A percentile compares a stretch with the other conserved stretches of the same genome.
Evolutionary conservation across 2,888 invertebrate genomes (phyloP).

Genomic region (Temnothorax unifasciatus): DNA sequence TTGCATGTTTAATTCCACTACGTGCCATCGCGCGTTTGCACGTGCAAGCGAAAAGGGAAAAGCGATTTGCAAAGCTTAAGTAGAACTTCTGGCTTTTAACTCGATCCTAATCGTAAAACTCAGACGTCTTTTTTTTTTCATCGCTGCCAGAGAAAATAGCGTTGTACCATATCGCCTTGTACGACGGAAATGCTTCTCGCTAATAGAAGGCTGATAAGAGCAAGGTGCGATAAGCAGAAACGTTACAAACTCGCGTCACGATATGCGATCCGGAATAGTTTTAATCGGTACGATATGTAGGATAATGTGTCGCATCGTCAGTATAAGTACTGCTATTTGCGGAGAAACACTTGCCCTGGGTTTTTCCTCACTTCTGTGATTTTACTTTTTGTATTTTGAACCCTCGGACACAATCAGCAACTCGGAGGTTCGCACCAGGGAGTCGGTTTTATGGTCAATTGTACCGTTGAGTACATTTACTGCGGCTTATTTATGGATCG

Average conservation of each 20-base stretch:
- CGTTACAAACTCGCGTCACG: background rate
- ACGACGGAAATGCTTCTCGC: background rate
- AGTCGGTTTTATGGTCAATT: slow-evolving; percentile 49
- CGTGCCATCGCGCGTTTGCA: background rate
- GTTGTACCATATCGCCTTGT: background rate
- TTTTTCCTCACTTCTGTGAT: background rate
- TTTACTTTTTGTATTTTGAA: background rate
- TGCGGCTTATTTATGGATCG: slow-evolving; percentile 25
- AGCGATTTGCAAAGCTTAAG: background rate
- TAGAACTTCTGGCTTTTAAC: background rate
- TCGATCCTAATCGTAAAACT: background rate
- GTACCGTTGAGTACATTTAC: slow-evolving; percentile 31
- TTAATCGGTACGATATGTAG: background rate
- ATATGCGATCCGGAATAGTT: background rate
- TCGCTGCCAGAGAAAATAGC: background rate
- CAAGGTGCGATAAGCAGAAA: background rate
- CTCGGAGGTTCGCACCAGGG: slow-evolving; percentile 3
- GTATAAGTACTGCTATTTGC: slow-evolving; percentile 12
- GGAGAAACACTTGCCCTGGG: no score
- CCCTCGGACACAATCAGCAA: slow-evolving; percentile 1
- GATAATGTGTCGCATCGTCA: slow-evolving; percentile 16
- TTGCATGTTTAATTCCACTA: slow-evolving; percentile 2
- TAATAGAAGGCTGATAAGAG: background rate
- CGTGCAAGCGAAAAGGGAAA: background rate
- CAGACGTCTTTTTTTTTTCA: background rate